Conservation (phyloP, 2,797 vertebrate genomes). For the Clarias platycephalus region DNA sequence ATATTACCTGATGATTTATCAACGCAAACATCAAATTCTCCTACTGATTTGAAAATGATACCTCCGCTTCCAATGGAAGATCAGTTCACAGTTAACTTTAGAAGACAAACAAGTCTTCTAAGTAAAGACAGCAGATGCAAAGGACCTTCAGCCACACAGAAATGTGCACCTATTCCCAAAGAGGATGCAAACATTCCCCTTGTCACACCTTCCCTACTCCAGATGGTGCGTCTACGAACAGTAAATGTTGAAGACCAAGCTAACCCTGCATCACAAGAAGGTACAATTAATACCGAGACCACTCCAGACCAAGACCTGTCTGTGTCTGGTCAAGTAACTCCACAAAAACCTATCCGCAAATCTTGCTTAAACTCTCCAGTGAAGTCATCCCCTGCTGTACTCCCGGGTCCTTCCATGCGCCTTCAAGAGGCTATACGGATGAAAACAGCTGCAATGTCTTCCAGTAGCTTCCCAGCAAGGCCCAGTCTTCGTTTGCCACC, state of each 20-base stretch:
- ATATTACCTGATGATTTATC: conserved; percentile 31
- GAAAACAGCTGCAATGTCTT: conserved; percentile 82
- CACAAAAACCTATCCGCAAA: conserved; percentile 90
- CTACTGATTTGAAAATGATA: conserved; percentile 44
- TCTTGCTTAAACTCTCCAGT: conserved; percentile 75
- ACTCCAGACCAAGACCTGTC: conserved; percentile 54
- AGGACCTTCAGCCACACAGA: conserved; percentile 73
- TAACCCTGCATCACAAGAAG: conserved; percentile 57
- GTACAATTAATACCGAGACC: conserved; percentile 49
- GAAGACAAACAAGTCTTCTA: conserved; percentile 64
- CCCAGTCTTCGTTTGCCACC: conserved; percentile 60
- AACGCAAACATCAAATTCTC: conserved; percentile 41
- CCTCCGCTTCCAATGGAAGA: conserved; percentile 62
- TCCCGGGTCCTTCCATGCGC: conserved; percentile 70
- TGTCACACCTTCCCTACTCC: conserved; percentile 91
- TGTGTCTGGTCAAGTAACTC: conserved; percentile 62
- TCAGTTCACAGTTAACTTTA: conserved; percentile 66
- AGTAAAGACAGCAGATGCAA: conserved; percentile 72
- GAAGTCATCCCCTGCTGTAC: conserved; percentile 67
- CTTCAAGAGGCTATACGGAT: conserved; percentile 86
- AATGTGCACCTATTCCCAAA: conserved; percentile 75
- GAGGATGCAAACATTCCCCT: conserved; percentile 89
- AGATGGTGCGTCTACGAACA: conserved; percentile 93
- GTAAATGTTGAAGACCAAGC: conserved; percentile 74
- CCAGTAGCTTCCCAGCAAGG: conserved; percentile 66